Evolutionary conservation across 1,140 invertebrate species (phyloP), one percentile per base, ranked within the genome.

Genomic region (Tetraneura akinire): DNA sequence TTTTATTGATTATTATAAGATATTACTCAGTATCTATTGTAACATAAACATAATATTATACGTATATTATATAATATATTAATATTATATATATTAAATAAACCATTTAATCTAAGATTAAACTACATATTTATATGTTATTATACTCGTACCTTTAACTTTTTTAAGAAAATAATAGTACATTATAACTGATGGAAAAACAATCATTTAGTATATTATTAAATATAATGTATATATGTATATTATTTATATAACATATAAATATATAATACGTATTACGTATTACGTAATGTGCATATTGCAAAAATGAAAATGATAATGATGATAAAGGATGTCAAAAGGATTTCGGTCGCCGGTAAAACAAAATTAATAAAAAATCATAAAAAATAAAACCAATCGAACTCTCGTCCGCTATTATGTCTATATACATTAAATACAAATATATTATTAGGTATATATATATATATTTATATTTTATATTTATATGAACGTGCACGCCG

Each of bases 371-470:
- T 32, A 32, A 51, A 71, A 71, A 18, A 18, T 21, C 8, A 11
- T 29, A 29, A 51, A 71, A 71, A 29, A 29, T 18, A 49, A 32
- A 62, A 51, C 68, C 68, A 51, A 51, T 71, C 68, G 45, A 51
- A 71, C 3, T 49, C n/a, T 21, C 42, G 66, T 13, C 18, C 11
- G 13, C 42, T 16, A 8, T 4, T 16, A 4, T 13, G 32, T 66
- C 32, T 14, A n/a, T 42, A 37, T 29, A 8, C 32, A 37, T 37
- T 3, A 37, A 37, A 37, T 37, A 37, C 57, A 6, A 57, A 21
- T 47, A 45, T 32, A 1, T 32, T 16, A 1, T 21, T 13, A 23
- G 21, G 64, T 47, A 11, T 47, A 11, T 68, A 8, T 74, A 32
- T 21, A 9, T 37, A n/a, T 26, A 21, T 5, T 8, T 42, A 42